phyloP scores from a whole-genome alignment of 2,113 vertebrate genomes.

The Recurvirostra avosetta region DNA sequence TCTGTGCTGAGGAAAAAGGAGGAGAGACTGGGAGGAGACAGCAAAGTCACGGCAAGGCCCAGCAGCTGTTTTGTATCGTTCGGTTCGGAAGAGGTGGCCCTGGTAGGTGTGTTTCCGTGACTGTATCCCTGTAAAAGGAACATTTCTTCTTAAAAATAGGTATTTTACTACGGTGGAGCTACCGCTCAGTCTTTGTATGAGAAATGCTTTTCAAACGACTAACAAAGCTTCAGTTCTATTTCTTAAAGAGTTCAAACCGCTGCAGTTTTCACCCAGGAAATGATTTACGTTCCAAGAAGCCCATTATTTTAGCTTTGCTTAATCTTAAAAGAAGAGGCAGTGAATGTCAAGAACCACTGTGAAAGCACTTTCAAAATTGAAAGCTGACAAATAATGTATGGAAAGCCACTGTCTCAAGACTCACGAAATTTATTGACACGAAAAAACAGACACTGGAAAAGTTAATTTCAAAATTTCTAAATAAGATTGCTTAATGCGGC shows the following conservation, averaged over 20 bases:
- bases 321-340: neutral
- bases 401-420: neutral
- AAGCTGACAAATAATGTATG: neutral
- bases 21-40: neutral
- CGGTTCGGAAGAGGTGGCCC: neutral
- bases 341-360: neutral
- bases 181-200: neutral
- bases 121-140: neutral
- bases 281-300: neutral
- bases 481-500: neutral
- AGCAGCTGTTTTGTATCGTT: accelerated
- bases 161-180: neutral
- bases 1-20: neutral
- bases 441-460: neutral
- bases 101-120: neutral
- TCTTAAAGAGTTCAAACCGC: neutral
- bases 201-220: neutral
- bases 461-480: neutral
- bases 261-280: neutral
- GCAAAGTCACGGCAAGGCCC: neutral
- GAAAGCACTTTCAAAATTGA: neutral
- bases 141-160: neutral
- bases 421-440: accelerated
- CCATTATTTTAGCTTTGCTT: neutral
- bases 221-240: neutral